phyloP scores from a whole-genome alignment of 2,113 vertebrate genomes.

The Pseudolaguvia tuberculata region DNA sequence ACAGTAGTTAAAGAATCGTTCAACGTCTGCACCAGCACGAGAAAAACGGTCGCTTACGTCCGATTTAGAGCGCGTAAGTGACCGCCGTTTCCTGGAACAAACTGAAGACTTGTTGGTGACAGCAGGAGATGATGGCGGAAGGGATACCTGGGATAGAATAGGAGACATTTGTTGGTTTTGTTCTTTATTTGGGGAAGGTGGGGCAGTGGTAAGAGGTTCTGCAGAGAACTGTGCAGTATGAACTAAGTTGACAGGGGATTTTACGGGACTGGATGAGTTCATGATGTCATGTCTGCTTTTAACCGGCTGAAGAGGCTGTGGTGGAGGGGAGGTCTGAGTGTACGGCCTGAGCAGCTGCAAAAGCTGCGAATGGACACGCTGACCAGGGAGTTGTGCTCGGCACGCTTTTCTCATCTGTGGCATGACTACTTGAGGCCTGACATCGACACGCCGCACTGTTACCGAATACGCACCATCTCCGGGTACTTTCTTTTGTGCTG shows the following conservation, averaged over 20 bases:
- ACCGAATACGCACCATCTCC: slow-evolving; percentile 41
- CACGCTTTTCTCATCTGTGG: slow-evolving; percentile 38
- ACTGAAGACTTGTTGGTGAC: slow-evolving; percentile 62
- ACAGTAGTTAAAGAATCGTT: slow-evolving; percentile 95
- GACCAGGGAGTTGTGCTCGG: slow-evolving; percentile 39
- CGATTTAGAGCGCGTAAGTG: slow-evolving; percentile 69
- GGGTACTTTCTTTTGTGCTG: slow-evolving; percentile 24
- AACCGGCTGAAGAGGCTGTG: slow-evolving; percentile 46
- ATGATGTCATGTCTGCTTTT: slow-evolving; percentile 23
- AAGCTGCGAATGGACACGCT: slow-evolving; percentile 26
- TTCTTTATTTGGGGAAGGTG: neutral
- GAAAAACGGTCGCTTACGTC: slow-evolving; percentile 71
- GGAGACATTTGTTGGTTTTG: slow-evolving; percentile 15
- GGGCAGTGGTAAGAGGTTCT: slow-evolving; percentile 29
- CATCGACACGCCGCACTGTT: slow-evolving; percentile 84
- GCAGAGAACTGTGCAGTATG: neutral
- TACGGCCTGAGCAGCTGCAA: slow-evolving; percentile 52
- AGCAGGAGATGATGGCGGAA: slow-evolving; percentile 60
- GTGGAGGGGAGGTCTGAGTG: slow-evolving; percentile 47
- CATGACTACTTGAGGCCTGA: slow-evolving; percentile 68
- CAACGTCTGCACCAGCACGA: slow-evolving; percentile 69
- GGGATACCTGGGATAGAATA: slow-evolving; percentile 15
- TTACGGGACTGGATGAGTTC: slow-evolving; percentile 23
- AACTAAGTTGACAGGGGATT: neutral
- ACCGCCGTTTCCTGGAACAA: slow-evolving; percentile 67